Evolutionary conservation across 2,888 invertebrate species (phyloP).

Genomic region (Ryuthela nishihirai): DNA sequence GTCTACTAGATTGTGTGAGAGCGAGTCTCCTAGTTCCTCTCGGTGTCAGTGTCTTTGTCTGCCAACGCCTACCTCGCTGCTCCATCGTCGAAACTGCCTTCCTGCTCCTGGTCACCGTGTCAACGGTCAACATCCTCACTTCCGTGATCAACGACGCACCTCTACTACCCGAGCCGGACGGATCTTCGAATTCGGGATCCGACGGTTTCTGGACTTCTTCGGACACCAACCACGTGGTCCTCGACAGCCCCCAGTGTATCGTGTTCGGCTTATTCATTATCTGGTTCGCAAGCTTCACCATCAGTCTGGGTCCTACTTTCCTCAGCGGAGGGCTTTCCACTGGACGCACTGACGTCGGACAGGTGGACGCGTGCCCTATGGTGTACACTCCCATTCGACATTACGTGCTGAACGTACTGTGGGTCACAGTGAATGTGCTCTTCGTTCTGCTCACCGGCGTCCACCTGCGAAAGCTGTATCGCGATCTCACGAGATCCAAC

Average conservation of each 20-base stretch:
- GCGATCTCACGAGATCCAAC: conserved; percentile 68
- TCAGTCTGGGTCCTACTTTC: conserved; percentile 84
- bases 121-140: conserved; percentile 85
- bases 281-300: conserved; percentile 87
- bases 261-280: conserved; percentile 88
- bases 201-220: conserved; percentile 16
- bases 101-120: conserved; percentile 79
- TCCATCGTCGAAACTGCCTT: conserved; percentile 86
- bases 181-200: conserved; percentile 16
- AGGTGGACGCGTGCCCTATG: conserved; percentile 77
- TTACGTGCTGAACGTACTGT: conserved; percentile 83
- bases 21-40: conserved; percentile 75
- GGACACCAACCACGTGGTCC: conserved; percentile 23
- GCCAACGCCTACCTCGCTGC: conserved; percentile 79
- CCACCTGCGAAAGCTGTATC: conserved; percentile 71
- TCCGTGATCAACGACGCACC: conserved; percentile 79
- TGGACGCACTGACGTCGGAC: conserved; percentile 61
- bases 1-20: conserved; percentile 74
- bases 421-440: conserved; percentile 83
- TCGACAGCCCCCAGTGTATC: conserved; percentile 82
- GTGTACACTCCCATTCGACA: conserved; percentile 82
- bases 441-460: conserved; percentile 77
- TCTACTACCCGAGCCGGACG: conserved; percentile 61
- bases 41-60: conserved; percentile 72
- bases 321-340: conserved; percentile 76